phyloP scores from a whole-genome alignment of 1,140 invertebrate species.

The Zaprionus davidi region DNA sequence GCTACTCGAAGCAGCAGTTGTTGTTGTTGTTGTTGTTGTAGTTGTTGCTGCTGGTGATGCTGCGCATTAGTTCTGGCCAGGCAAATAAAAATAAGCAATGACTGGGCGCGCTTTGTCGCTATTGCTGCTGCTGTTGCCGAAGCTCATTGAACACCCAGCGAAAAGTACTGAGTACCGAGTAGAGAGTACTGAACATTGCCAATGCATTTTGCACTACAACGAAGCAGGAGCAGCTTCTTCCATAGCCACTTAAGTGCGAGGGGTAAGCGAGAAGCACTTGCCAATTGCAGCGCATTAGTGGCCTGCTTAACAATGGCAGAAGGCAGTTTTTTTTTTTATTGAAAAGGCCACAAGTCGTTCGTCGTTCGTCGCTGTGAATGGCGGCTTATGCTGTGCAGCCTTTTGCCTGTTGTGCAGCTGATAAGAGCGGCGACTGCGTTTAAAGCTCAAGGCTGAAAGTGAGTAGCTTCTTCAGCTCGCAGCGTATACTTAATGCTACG shows the following conservation, averaged over 20 bases:
- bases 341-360: conserved; percentile 38
- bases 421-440: conserved; percentile 10
- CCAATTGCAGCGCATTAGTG: conserved; percentile 69
- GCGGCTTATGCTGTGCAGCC: not conserved
- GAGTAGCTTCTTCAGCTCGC: not conserved
- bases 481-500: not conserved
- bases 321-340: conserved; percentile 74
- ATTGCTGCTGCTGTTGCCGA: conserved; percentile 18
- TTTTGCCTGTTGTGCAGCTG: conserved; percentile 10
- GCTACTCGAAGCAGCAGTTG: conserved; percentile 25
- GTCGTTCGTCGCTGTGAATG: not conserved
- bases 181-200: conserved; percentile 60
- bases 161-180: conserved; percentile 27
- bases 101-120: conserved; percentile 52
- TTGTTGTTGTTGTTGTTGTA: conserved; percentile 40
- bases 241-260: conserved; percentile 54
- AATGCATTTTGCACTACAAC: conserved; percentile 49
- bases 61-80: conserved; percentile 72
- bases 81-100: conserved; percentile 81
- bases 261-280: conserved; percentile 48
- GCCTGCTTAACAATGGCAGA: conserved; percentile 63
- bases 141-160: conserved; percentile 69
- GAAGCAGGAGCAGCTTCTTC: conserved; percentile 19
- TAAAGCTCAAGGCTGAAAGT: not conserved
- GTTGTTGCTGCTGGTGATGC: conserved; percentile 31